Evolutionary conservation across 2,888 invertebrate genomes (phyloP).

Genomic region (Cacoxenus indagator): DNA sequence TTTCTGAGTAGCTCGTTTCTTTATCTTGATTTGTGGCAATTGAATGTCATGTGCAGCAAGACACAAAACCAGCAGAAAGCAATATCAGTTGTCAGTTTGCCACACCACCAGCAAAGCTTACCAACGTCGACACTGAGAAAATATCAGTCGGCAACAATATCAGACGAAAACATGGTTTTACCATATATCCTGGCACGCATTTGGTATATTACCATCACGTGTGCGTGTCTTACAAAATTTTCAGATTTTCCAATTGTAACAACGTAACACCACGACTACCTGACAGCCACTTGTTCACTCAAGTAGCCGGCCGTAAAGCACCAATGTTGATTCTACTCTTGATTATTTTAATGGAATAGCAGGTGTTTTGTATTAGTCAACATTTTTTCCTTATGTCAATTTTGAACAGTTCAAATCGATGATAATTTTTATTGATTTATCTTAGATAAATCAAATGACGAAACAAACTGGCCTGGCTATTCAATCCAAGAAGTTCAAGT

Average conservation of each 20-base stretch:
- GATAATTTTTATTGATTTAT: slow-evolving; percentile 21
- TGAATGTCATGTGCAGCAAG: slow-evolving; percentile 37
- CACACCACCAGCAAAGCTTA: neutral
- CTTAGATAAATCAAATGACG: neutral
- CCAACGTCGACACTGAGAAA: neutral
- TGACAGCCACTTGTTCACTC: neutral
- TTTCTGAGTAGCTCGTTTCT: neutral
- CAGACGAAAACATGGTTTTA: neutral
- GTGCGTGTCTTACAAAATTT: slow-evolving; percentile 2
- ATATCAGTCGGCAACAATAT: neutral
- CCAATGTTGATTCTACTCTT: neutral
- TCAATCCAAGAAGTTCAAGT: neutral
- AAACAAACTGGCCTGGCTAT: neutral
- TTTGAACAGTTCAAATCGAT: neutral
- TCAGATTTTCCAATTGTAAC: neutral
- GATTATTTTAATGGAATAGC: slow-evolving; percentile 29
- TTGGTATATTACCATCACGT: neutral
- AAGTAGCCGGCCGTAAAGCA: neutral
- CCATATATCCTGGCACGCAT: neutral
- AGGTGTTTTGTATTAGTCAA: slow-evolving; percentile 29
- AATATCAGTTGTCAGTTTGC: neutral
- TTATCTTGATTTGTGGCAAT: slow-evolving; percentile 60
- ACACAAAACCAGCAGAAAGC: neutral
- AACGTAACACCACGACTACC: neutral
- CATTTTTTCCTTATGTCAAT: no score